Base-by-base conservation (phyloP, 2,113 vertebrate species). In the Dermatemys mawii region DNA sequence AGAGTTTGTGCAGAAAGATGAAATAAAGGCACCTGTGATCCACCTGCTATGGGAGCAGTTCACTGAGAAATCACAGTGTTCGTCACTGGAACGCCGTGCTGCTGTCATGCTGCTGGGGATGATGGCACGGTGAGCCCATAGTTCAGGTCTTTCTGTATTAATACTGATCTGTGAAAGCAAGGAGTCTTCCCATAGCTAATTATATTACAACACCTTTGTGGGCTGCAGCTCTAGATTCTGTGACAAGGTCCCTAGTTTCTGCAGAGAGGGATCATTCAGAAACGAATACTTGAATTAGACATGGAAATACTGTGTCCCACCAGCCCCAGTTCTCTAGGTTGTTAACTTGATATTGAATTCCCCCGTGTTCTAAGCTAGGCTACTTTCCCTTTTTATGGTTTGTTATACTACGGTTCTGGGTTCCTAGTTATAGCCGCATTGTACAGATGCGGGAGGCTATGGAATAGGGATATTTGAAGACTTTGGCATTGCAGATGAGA, bases 31-130 rank as follows among this genome's bases (percentile, higher is more conserved):
- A 8, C 97, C 98, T 49, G 99, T 99, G 38, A 98, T 98, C 75
- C 99, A 99, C 92, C 97, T 99, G 91, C 97, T 99, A 2, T 99
- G 99, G 99, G 99, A 99, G 63, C 97, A 90, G 19, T 99, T 99
- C 90, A 98, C 99, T 0, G 98, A 98, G 51, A 99, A 99, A 97
- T 97, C 95, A 8, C 98, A 98, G 21, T 98, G 98, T n/a, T 98
- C 98, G 0, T 46, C 83, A 2, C 88, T 99, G 8, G 98, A 99
- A 81, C 98, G 98, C 63, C 98, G 98, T 27, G 99, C 98, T 46
- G 99, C 99, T 0, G 97, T 99, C 78, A 98, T 99, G 81, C 97
- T 99, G 90, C 97, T 99, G 83, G 99, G 99, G 35, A 99, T 99
- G 99, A 99, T 99, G 93, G 98, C 99, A 95, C 97, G 98, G 99